Evolutionary conservation across 1,140 invertebrate genomes (phyloP), one percentile per base, ranked within the genome.

Genomic region (Marisa cornuarietis): DNA sequence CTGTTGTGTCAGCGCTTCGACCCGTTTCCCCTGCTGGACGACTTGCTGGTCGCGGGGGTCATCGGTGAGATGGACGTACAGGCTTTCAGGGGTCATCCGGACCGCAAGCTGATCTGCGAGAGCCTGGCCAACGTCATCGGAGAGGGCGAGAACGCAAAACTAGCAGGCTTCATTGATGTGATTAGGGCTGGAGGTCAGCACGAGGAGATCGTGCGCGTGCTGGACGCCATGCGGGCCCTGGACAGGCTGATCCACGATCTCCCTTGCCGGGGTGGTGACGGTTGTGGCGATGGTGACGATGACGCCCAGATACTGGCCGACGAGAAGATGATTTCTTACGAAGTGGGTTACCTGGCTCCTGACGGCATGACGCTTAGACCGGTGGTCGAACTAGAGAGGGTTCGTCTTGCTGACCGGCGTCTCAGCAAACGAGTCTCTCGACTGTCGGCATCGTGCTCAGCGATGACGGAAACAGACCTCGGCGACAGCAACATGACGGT

Each of bases 301-400:
- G 71, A 78, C n/a, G 68, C 66, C 26, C 80, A 80, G 22, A 75
- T 87, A 3, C 63, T 87, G 14, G 86, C 85, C 8, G 87, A 89
- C 49, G 88, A 89, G 76, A 89, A 88, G 65, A 82, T 81, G 22
- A 81, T 89, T 16, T 84, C 82, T 14, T 89, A 88, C 78, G 88
- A 89, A 24, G 82, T 89, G 16, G 86, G 87, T 24, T 88, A 87
- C 71, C 85, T 82, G 71, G 84, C 86, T n/a, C 75, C 79, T n/a
- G 84, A 87, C 54, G 84, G 82, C 8, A 80, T 81, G 20, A 84
- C 83, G 24, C 76, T 89, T 20, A 87, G 85, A 71, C 87, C 88
- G 14, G 79, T 89, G 0, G 84, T 89, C 0, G 86, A 89, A 71
- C 78, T 89, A 49, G 88, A 89, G 74, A 84, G 84, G 72, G 81